phyloP scores from a whole-genome alignment of 2,797 vertebrate genomes.

The Somateria mollissima region DNA sequence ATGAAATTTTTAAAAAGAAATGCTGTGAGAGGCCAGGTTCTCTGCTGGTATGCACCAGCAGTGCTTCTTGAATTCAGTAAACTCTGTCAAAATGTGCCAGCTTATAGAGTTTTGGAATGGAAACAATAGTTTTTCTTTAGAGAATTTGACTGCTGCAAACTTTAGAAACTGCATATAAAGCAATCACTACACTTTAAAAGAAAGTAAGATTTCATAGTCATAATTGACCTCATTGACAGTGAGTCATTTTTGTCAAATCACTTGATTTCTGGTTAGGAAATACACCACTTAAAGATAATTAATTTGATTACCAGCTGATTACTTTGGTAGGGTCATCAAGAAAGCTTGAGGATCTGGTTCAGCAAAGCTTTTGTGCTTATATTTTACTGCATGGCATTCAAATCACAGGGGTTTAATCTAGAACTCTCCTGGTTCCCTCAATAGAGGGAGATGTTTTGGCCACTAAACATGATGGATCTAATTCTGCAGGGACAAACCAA shows the following conservation, averaged over 20 bases:
- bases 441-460: fast-evolving
- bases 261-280: neutral
- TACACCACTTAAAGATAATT: neutral
- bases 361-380: neutral
- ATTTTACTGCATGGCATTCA: neutral
- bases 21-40: neutral
- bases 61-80: neutral
- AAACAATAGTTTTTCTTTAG: neutral
- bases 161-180: neutral
- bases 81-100: neutral
- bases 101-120: neutral
- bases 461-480: neutral
- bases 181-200: neutral
- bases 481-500: neutral
- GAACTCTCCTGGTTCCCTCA: neutral
- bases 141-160: neutral
- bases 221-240: neutral
- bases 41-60: neutral
- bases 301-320: neutral
- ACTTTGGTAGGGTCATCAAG: neutral
- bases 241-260: neutral
- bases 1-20: neutral
- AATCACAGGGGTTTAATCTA: neutral
- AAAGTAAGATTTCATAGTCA: neutral
- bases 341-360: neutral